Conservation (phyloP, 2,888 invertebrate species). For the Oconnorella tubifera region DNA sequence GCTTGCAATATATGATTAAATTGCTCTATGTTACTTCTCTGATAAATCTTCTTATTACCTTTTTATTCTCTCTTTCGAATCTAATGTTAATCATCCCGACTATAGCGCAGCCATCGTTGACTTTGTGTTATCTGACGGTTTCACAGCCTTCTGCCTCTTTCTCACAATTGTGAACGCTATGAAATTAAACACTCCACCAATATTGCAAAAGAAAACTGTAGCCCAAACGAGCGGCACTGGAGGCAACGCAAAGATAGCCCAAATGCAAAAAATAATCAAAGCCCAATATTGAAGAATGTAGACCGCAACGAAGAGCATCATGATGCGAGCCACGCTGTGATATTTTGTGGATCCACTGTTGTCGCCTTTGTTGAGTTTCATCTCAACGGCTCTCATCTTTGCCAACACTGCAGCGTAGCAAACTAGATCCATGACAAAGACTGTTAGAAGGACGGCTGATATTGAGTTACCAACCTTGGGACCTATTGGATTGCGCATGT, state of each 20-base stretch:
- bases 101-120: no score
- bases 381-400: slow-evolving; percentile 1
- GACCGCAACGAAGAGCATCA: slow-evolving; percentile 28
- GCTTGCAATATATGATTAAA: no score
- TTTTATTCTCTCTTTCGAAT: no score
- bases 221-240: slow-evolving; percentile 10
- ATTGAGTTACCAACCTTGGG: not conserved
- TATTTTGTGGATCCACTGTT: not conserved
- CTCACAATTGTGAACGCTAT: slow-evolving; percentile 4
- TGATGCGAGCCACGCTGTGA: slow-evolving; percentile 7
- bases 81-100: no score
- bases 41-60: no score
- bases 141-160: not conserved
- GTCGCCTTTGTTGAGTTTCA: not conserved
- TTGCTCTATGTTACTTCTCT: no score
- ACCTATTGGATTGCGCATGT: not conserved
- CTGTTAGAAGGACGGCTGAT: not conserved
- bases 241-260: slow-evolving; percentile 8
- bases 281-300: slow-evolving; percentile 28
- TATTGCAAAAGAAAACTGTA: slow-evolving; percentile 20
- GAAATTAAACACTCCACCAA: slow-evolving; percentile 26
- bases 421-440: not conserved
- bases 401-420: slow-evolving; percentile 4
- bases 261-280: slow-evolving; percentile 18
- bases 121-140: no score